phyloP scores from a whole-genome alignment of 1,140 invertebrate genomes.

The Drosophila baimaii region DNA sequence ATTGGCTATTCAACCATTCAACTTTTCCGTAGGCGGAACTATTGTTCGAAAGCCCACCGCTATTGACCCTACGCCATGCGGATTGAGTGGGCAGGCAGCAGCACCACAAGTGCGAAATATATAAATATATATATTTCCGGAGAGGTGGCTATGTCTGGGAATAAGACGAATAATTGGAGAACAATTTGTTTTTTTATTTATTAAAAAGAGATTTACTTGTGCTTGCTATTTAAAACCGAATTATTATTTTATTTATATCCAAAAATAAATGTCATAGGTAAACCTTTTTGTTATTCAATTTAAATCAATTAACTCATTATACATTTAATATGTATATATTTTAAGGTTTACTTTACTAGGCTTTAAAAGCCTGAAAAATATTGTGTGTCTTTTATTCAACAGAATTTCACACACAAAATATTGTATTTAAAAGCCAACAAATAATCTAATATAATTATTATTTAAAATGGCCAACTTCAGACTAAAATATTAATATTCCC shows the following conservation, averaged over 20 bases:
- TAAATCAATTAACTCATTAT: neutral
- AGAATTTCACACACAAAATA: neutral
- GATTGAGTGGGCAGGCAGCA: neutral
- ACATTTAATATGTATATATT: neutral
- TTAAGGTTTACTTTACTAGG: no score
- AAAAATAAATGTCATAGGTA: no score
- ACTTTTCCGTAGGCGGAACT: slow-evolving; percentile 24
- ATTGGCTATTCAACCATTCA: slow-evolving; percentile 30
- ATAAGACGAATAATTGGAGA: neutral
- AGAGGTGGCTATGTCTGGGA: neutral
- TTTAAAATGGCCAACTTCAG: no score
- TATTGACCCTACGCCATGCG: slow-evolving; percentile 21
- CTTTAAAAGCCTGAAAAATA: neutral
- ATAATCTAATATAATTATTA: neutral
- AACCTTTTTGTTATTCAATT: neutral
- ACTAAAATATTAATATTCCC: no score
- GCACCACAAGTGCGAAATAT: slow-evolving; percentile 19
- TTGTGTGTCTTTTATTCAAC: neutral
- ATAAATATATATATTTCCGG: neutral
- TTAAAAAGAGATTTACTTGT: neutral
- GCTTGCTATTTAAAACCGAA: neutral
- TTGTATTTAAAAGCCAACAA: neutral
- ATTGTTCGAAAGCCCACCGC: slow-evolving; percentile 10
- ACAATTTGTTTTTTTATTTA: no score
- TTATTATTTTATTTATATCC: neutral